Conservation (phyloP, 2,113 vertebrate genomes). For the Corydoras maculifer region DNA sequence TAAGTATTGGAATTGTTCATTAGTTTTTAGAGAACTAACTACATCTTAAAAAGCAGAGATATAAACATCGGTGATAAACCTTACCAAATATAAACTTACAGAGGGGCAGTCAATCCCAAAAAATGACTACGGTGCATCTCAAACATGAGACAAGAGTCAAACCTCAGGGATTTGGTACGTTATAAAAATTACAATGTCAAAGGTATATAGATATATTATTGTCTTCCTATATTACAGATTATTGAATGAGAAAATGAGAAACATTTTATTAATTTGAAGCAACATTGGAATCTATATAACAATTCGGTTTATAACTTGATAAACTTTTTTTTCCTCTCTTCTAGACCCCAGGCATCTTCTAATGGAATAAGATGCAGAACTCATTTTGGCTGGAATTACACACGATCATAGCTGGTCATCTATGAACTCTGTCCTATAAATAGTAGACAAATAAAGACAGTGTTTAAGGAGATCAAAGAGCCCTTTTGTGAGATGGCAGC, state of each 20-base stretch:
- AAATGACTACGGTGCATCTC: too few relatives aligned
- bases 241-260: background rate
- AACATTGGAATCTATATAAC: background rate
- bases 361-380: slow-evolving; percentile 64
- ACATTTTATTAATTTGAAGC: background rate
- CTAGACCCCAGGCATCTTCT: slow-evolving; percentile 40
- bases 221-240: too few relatives aligned
- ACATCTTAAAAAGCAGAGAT: background rate
- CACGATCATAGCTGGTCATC: slow-evolving; percentile 30
- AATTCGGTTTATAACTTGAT: slow-evolving; percentile 7
- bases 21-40: background rate
- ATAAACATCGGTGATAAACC: slow-evolving; percentile 18
- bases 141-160: too few relatives aligned
- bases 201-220: too few relatives aligned
- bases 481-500: slow-evolving; percentile 61
- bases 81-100: background rate
- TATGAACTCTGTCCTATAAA: slow-evolving; percentile 41
- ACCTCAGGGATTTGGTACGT: too few relatives aligned
- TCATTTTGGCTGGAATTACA: slow-evolving; percentile 47
- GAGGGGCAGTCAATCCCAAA: too few relatives aligned
- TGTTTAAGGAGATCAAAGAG: slow-evolving; percentile 51
- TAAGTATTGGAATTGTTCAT: too few relatives aligned
- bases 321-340: slow-evolving; percentile 23
- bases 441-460: slow-evolving; percentile 27
- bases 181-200: too few relatives aligned